Conservation (phyloP, 2,113 vertebrate genomes). For the Marmota flaviventris region DNA sequence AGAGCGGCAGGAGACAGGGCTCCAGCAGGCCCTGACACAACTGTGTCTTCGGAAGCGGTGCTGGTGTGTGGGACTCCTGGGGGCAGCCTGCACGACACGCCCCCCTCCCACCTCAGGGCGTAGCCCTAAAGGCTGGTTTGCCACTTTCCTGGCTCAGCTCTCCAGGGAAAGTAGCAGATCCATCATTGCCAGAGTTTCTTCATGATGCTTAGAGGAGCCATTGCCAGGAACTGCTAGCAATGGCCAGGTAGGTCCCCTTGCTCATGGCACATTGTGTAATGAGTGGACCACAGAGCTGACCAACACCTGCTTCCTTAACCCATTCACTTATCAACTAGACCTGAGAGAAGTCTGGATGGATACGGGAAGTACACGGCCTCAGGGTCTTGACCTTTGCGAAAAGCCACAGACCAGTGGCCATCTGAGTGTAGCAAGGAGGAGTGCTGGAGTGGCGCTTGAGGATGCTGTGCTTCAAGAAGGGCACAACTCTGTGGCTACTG, state of each 20-base stretch:
- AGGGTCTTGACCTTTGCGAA: not conserved
- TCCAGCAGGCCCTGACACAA: no score
- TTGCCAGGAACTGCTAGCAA: no score
- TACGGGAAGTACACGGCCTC: not conserved
- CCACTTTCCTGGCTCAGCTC: accelerated
- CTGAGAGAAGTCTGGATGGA: not conserved
- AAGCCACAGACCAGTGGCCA: not conserved
- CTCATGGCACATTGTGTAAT: not conserved
- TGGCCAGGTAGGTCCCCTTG: not conserved
- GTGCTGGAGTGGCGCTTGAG: accelerated
- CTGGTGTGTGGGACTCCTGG: accelerated
- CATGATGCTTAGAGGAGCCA: not conserved
- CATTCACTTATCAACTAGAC: not conserved
- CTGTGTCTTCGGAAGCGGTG: not conserved
- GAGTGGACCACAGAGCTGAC: not conserved
- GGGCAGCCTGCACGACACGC: accelerated
- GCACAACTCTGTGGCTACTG: not conserved
- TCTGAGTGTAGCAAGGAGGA: not conserved
- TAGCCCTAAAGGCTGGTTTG: not conserved
- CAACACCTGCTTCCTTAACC: not conserved
- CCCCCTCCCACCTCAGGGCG: not conserved
- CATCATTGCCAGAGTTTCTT: not conserved
- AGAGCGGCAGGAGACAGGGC: not conserved
- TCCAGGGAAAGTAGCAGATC: not conserved
- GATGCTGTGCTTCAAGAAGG: not conserved